Conservation (phyloP, 2,113 vertebrate species). For the Carettochelys insculpta region DNA sequence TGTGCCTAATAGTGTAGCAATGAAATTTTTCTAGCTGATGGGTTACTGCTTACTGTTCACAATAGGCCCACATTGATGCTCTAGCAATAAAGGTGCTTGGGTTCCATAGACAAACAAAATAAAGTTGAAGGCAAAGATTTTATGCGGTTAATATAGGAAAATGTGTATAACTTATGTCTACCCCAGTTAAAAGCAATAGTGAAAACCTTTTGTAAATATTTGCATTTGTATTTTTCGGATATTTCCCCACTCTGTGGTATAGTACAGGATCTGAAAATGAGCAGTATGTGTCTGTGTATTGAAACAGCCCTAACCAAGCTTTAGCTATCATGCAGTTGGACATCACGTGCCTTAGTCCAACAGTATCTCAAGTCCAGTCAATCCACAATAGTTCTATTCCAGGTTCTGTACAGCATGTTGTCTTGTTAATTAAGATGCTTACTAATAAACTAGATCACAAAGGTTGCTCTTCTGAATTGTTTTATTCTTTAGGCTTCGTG, state of each 20-base stretch:
- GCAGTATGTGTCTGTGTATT: slow-evolving; percentile 62
- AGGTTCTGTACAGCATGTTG: slow-evolving; percentile 80
- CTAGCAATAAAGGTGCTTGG: neutral
- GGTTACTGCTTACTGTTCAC: neutral
- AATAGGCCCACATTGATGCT: neutral
- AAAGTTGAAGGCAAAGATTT: slow-evolving; percentile 73
- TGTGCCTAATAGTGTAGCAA: neutral
- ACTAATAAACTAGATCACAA: slow-evolving; percentile 80
- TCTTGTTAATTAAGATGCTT: slow-evolving; percentile 76
- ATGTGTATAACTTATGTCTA: slow-evolving; percentile 72
- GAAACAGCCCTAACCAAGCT: slow-evolving; percentile 57
- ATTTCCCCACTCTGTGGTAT: slow-evolving; percentile 65
- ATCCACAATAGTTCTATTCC: slow-evolving; percentile 72
- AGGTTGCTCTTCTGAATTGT: slow-evolving; percentile 20
- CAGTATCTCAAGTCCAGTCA: slow-evolving; percentile 62
- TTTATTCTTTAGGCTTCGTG: slow-evolving; percentile 7
- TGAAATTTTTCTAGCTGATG: neutral
- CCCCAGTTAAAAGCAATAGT: slow-evolving; percentile 68
- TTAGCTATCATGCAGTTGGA: slow-evolving; percentile 42
- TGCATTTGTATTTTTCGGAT: slow-evolving; percentile 72
- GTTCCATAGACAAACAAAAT: slow-evolving; percentile 55
- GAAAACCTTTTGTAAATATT: slow-evolving; percentile 72
- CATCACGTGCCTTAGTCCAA: slow-evolving; percentile 8
- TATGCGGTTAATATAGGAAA: slow-evolving; percentile 69
- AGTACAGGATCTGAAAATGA: slow-evolving; percentile 67